Evolutionary conservation across 1,140 invertebrate genomes (phyloP).

Genomic region (Dreissena polymorpha): DNA sequence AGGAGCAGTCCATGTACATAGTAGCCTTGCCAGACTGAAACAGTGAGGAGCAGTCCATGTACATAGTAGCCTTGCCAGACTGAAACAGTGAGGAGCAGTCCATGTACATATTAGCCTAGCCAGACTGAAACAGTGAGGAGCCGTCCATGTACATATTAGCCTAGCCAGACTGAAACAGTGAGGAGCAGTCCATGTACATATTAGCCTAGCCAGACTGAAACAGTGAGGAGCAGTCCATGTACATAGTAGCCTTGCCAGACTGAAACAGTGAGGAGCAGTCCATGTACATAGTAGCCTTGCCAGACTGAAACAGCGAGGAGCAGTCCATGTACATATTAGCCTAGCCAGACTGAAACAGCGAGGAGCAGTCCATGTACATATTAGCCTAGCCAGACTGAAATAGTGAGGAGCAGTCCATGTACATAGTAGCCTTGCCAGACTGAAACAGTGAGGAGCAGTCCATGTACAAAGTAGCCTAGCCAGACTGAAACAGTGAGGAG

Average conservation of each 20-base stretch:
- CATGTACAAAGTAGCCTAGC: slow-evolving; percentile 61
- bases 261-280: slow-evolving; percentile 40
- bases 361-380: not conserved
- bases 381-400: slow-evolving; percentile 77
- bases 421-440: slow-evolving; percentile 76
- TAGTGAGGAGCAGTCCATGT: not conserved
- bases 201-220: slow-evolving; percentile 77
- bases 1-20: not conserved
- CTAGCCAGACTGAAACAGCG: slow-evolving; percentile 76
- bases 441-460: slow-evolving; percentile 40
- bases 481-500: slow-evolving; percentile 70
- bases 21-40: slow-evolving; percentile 77
- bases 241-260: slow-evolving; percentile 76
- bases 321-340: not conserved
- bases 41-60: not conserved
- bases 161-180: slow-evolving; percentile 76
- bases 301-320: slow-evolving; percentile 69
- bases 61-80: slow-evolving; percentile 76
- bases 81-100: slow-evolving; percentile 40
- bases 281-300: slow-evolving; percentile 63
- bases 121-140: slow-evolving; percentile 70
- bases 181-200: not conserved
- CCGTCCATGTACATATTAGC: not conserved
- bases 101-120: slow-evolving; percentile 61
- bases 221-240: not conserved